These are phyloP conservation scores for Anoura caudifer DNA, from an alignment of 2,113 vertebrate species.

Conservation along the genomic window DNA sequence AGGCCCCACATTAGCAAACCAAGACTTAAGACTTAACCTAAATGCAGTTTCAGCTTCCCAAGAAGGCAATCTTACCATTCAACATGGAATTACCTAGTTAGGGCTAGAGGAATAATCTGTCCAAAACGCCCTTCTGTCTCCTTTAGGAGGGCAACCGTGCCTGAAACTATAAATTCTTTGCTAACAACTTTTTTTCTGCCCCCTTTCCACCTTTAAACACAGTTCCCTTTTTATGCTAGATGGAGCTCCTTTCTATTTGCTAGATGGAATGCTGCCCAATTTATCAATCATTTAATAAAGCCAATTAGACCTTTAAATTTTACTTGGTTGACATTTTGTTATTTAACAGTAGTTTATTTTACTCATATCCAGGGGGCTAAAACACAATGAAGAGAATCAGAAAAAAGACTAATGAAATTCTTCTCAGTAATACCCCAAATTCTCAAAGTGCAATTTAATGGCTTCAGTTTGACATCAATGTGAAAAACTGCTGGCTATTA, in stretches of 20 bases:
- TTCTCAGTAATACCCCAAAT: slow-evolving; percentile 27
- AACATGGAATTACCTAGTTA: not conserved
- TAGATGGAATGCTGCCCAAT: not conserved
- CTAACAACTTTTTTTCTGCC: not conserved
- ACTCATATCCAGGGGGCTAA: slow-evolving; percentile 42
- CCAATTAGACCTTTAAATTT: not conserved
- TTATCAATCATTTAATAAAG: not conserved
- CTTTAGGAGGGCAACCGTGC: not conserved
- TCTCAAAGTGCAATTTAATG: slow-evolving; percentile 62
- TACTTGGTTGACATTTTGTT: not conserved
- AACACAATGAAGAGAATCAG: slow-evolving; percentile 44
- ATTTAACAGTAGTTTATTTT: slow-evolving; percentile 52
- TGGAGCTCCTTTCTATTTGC: not conserved
- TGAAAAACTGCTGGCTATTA: slow-evolving; percentile 55
- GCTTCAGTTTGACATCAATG: slow-evolving; percentile 51
- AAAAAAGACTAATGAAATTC: slow-evolving; percentile 61
- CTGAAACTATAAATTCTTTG: not conserved
- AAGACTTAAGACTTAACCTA: not conserved
- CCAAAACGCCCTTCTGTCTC: not conserved
- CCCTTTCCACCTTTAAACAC: not conserved
- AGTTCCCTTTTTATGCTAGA: not conserved
- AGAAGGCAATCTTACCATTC: not conserved
- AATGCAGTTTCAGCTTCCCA: not conserved
- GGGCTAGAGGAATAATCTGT: not conserved
- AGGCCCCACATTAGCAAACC: not conserved